Evolutionary conservation across 2,888 invertebrate genomes (phyloP).

Genomic region (Ochlodes sylvanus): DNA sequence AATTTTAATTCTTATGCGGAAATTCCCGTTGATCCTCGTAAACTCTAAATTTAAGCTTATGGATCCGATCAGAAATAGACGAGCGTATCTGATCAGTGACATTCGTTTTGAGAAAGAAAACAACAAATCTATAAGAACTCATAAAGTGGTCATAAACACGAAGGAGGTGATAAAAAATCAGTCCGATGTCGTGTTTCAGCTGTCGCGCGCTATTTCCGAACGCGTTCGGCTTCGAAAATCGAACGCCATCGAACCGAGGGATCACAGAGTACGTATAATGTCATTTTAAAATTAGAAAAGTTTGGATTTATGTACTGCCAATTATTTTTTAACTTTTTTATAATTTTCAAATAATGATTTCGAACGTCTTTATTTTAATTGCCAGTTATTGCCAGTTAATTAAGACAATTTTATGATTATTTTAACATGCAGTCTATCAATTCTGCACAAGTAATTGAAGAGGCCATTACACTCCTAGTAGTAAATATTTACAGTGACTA

Average conservation of each 20-base stretch:
- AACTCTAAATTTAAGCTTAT: slow-evolving; percentile 62
- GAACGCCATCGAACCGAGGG: slow-evolving; percentile 76
- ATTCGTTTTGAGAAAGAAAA: slow-evolving; percentile 72
- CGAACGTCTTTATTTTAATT: too few species aligned
- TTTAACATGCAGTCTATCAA: too few species aligned
- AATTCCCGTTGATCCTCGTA: slow-evolving; percentile 49
- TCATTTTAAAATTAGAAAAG: slow-evolving; percentile 45
- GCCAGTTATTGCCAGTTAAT: too few species aligned
- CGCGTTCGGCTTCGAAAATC: slow-evolving; percentile 74
- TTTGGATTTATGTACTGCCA: not conserved
- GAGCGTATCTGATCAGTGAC: slow-evolving; percentile 75
- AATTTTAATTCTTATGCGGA: slow-evolving; percentile 54
- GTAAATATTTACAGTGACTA: too few species aligned
- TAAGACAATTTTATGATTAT: too few species aligned
- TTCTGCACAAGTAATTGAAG: too few species aligned
- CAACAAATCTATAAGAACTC: slow-evolving; percentile 80
- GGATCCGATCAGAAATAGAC: slow-evolving; percentile 66
- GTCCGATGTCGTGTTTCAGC: slow-evolving; percentile 80
- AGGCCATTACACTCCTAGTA: too few species aligned
- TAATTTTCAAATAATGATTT: too few species aligned
- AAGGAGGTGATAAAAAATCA: slow-evolving; percentile 81
- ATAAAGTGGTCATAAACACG: slow-evolving; percentile 84
- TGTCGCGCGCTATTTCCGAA: slow-evolving; percentile 83
- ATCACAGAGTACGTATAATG: slow-evolving; percentile 15
- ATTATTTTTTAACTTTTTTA: too few species aligned